phyloP scores from a whole-genome alignment of 2,888 invertebrate species.

The Biston betularia region DNA sequence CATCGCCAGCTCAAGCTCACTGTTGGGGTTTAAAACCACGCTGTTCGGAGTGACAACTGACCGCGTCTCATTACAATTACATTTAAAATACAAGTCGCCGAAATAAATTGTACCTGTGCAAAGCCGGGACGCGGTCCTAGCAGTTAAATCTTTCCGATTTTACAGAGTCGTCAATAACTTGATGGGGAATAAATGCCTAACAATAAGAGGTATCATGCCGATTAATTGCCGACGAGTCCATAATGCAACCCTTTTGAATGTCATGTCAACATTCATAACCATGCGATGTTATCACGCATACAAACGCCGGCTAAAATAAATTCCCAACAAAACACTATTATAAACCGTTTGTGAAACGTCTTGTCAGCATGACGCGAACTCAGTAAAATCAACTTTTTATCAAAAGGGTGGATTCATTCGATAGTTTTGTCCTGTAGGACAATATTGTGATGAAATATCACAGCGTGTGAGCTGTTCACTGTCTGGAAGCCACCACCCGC shows the following conservation, averaged over 20 bases:
- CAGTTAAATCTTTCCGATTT: background rate
- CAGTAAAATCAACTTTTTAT: slow-evolving; percentile 57
- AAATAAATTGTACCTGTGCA: no score
- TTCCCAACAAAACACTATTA: slow-evolving; percentile 65
- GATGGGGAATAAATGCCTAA: slow-evolving; percentile 29
- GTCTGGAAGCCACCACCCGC: slow-evolving; percentile 78
- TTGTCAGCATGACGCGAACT: slow-evolving; percentile 82
- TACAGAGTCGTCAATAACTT: slow-evolving; percentile 32
- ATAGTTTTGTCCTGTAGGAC: slow-evolving; percentile 75
- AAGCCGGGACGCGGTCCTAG: no score
- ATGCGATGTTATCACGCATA: slow-evolving; percentile 75
- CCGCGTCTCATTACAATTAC: no score
- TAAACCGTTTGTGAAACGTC: slow-evolving; percentile 80
- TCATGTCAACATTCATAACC: slow-evolving; percentile 73
- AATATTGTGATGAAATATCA: slow-evolving; percentile 75
- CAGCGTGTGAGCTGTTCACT: slow-evolving; percentile 75
- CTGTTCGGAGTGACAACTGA: no score
- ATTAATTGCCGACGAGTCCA: slow-evolving; percentile 71
- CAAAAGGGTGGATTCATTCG: slow-evolving; percentile 60
- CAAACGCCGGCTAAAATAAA: slow-evolving; percentile 62
- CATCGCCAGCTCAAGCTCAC: no score
- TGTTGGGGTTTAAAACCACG: no score
- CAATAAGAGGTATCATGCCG: slow-evolving; percentile 59
- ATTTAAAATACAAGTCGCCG: no score
- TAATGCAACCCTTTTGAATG: slow-evolving; percentile 69